phyloP scores from a whole-genome alignment of 2,113 vertebrate species.

The Nycticryphes semicollaris region DNA sequence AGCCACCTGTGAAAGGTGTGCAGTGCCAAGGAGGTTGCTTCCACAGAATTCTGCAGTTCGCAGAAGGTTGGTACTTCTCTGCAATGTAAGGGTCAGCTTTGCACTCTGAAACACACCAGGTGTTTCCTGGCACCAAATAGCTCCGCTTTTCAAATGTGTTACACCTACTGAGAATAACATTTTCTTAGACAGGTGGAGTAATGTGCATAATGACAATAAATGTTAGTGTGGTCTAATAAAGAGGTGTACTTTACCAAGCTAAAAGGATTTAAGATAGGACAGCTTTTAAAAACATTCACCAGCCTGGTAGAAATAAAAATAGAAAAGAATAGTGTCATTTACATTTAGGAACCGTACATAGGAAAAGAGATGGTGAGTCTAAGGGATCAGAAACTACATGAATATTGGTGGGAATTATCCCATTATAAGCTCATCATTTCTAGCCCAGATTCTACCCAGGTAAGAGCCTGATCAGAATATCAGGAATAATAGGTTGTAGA shows the following conservation, averaged over 20 bases:
- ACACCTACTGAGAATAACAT: background rate
- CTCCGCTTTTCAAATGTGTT: background rate
- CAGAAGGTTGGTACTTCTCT: background rate
- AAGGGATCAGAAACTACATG: background rate
- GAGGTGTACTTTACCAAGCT: background rate
- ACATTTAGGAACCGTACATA: background rate
- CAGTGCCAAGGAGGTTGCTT: background rate
- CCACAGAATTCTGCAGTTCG: background rate
- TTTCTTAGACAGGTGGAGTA: background rate
- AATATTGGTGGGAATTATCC: background rate
- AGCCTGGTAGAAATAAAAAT: background rate
- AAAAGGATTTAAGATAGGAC: background rate
- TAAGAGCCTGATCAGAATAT: background rate
- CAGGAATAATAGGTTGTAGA: background rate
- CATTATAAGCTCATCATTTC: background rate
- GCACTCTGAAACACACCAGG: background rate
- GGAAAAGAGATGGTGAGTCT: background rate
- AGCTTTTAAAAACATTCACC: background rate
- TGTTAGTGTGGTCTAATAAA: background rate
- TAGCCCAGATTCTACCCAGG: background rate
- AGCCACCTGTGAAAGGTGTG: background rate
- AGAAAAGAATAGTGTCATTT: background rate
- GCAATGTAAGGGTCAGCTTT: background rate
- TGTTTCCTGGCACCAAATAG: background rate
- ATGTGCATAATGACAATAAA: background rate